These are phyloP conservation scores for Zygaena filipendulae DNA, from an alignment of 2,888 invertebrate genomes.

Conservation along the genomic window DNA sequence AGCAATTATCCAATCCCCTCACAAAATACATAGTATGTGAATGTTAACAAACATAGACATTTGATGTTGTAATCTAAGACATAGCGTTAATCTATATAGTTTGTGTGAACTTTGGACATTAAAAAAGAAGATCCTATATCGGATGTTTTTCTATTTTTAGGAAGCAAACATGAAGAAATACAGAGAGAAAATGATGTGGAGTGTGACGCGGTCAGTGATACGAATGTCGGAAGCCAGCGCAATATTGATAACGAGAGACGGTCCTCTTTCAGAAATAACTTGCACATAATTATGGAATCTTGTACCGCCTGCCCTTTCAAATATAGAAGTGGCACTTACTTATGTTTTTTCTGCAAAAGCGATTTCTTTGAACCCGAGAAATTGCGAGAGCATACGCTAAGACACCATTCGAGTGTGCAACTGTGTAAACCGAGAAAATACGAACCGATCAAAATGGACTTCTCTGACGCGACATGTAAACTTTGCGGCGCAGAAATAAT, in stretches of 20 bases:
- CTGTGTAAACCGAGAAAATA: conserved; percentile 45
- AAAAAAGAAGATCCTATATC: conserved; percentile 37
- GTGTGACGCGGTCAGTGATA: conserved; percentile 20
- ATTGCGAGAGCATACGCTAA: conserved; percentile 41
- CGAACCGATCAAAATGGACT: conserved; percentile 55
- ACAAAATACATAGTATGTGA: too few relatives aligned
- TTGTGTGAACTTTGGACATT: too few relatives aligned
- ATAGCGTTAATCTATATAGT: too few relatives aligned
- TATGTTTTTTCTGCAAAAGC: conserved; percentile 51
- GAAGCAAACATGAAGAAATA: conserved; percentile 42
- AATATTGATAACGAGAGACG: conserved; percentile 34
- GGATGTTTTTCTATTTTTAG: conserved; percentile 64
- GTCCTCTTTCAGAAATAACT: conserved; percentile 46
- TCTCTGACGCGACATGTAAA: conserved; percentile 37
- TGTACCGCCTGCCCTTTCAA: conserved; percentile 57
- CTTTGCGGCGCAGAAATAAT: conserved; percentile 32
- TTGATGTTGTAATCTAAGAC: too few relatives aligned
- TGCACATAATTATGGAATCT: conserved; percentile 38
- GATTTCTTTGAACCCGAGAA: conserved; percentile 52
- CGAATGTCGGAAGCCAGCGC: conserved; percentile 6
- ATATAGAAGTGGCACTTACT: conserved; percentile 50
- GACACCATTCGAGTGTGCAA: conserved; percentile 31
- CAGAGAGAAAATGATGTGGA: conserved; percentile 36
- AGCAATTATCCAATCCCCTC: background rate
- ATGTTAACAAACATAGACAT: too few relatives aligned